Conservation (phyloP, 2,888 invertebrate genomes). For the Callyntrura guangdongensis region DNA sequence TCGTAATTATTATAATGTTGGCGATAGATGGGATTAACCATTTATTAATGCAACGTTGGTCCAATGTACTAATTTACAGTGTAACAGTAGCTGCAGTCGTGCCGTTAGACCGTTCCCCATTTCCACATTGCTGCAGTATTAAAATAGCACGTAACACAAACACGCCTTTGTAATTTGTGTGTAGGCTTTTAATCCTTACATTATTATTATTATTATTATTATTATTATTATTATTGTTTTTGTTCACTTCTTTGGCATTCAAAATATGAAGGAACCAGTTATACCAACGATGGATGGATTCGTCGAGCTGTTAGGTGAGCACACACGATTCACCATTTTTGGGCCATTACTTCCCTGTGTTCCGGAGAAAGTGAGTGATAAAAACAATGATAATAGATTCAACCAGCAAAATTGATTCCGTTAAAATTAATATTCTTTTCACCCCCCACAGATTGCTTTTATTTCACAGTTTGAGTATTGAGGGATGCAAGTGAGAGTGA, state of each 20-base stretch:
- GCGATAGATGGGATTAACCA: background rate
- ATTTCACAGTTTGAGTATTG: background rate
- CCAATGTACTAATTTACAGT: background rate
- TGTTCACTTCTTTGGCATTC: background rate
- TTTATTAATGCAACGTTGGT: background rate
- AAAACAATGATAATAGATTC: background rate
- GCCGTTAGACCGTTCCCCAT: too few species aligned
- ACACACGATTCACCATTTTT: background rate
- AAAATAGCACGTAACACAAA: too few species aligned
- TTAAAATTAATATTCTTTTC: background rate
- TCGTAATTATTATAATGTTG: constrained; percentile 3
- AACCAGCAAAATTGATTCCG: background rate
- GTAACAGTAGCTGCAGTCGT: too few species aligned
- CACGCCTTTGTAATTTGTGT: too few species aligned
- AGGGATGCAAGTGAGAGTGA: constrained; percentile 15
- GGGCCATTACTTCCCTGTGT: background rate
- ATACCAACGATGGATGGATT: too few species aligned
- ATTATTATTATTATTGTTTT: too few species aligned
- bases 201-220: too few species aligned
- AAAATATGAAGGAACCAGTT: too few species aligned
- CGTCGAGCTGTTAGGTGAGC: background rate
- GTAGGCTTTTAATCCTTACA: too few species aligned
- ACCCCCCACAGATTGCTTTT: background rate
- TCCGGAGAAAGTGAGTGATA: background rate
- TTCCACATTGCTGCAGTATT: too few species aligned